Evolutionary conservation across 2,888 invertebrate species (phyloP), one percentile per base, ranked within the genome.

Genomic region (Saturnia japonica): DNA sequence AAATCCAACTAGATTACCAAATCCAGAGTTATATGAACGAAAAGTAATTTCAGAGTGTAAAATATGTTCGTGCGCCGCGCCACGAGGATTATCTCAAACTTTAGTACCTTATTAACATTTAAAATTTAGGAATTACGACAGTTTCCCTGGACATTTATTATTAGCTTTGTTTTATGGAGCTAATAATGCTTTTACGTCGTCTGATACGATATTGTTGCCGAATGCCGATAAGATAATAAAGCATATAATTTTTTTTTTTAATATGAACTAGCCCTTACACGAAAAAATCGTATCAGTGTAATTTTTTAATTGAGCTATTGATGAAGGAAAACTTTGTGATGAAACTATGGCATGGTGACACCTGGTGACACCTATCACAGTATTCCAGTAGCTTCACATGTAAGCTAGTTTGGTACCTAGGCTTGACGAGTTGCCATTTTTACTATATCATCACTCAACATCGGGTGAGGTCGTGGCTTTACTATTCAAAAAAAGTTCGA

Each of bases 61-160:
- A 40, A 64, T 64, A 64, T 40, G 64, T 25, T 4, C 14, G 40
- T 64, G 64, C 34, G 64, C 64, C 40, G 34, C 40, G 40, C 40
- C 64, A 28, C 57, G 40, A 40, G 64, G 64, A 64, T 64, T 64
- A 64, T 64, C 64, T 64, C 40, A 64, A 64, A 64, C 40, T 40
- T 40, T 64, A 64, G 11, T 64, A n/a, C 64, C 40, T 34, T 64
- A 64, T 64, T 64, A 64, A 64, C 64, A 40, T 64, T 64, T 64
- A 64, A 40, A 64, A 64, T 64, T 64, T 40, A 64, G 40, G 40
- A 40, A 40, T 64, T 64, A 64, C 40, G 64, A 64, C 64, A 40
- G 19, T 64, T 64, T 64, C 40, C 34, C 40, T 40, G 40, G 34
- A 64, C 64, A 40, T 64, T 64, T 64, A 64, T 64, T 64, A n/a